These are phyloP conservation scores for Dinocampus coccinellae DNA, from an alignment of 2,888 invertebrate genomes.

Conservation along the genomic window DNA sequence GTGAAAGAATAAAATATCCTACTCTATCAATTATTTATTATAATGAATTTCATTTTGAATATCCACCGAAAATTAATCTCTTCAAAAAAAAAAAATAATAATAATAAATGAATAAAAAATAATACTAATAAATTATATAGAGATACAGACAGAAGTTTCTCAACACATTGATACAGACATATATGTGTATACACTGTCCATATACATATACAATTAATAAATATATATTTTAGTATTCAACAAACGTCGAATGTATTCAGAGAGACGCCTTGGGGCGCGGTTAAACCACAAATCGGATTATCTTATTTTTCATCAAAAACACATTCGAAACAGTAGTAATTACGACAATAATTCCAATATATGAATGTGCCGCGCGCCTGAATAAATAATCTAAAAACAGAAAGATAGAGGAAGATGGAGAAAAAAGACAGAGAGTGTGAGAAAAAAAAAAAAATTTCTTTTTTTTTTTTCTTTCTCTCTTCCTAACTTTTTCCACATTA, in stretches of 20 bases:
- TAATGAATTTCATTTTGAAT: neutral
- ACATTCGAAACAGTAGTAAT: conserved; percentile 3
- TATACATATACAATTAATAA: neutral
- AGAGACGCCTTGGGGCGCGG: neutral
- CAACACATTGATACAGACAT: neutral
- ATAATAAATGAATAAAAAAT: neutral
- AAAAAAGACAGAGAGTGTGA: neutral
- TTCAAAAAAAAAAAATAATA: neutral
- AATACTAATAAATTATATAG: neutral
- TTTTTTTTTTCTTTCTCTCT: too few relatives aligned
- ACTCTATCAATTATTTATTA: neutral
- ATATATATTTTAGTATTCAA: neutral
- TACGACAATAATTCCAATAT: neutral
- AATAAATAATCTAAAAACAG: neutral
- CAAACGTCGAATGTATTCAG: neutral
- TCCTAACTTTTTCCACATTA: too few relatives aligned
- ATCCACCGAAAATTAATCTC: neutral
- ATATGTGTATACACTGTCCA: neutral
- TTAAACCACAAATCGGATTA: conserved; percentile 1
- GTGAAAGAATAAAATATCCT: neutral
- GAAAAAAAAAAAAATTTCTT: neutral
- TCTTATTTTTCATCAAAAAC: conserved; percentile 3
- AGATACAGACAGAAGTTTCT: neutral
- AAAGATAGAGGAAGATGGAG: neutral
- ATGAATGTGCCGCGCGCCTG: neutral